Percentiles rank a stretch among this genome's conserved stretches.
These are phyloP conservation scores for Neria commutata DNA, from an alignment of 2,888 invertebrate genomes.

Conservation along the genomic window DNA sequence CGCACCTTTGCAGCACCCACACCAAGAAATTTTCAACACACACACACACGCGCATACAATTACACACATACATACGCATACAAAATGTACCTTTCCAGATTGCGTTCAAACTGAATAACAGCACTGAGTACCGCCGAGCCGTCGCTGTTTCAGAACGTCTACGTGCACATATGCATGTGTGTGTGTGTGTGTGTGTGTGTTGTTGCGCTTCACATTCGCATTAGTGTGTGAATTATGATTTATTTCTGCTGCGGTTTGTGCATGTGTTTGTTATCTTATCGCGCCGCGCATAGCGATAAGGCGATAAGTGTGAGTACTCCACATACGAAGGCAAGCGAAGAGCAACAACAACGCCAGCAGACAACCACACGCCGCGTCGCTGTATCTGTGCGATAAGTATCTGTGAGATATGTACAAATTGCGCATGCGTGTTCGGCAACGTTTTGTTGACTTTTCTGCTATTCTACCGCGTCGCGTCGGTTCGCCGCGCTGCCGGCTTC, in stretches of 20 bases:
- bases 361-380: slow-evolving; percentile 21
- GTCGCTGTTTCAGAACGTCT: slow-evolving; percentile 7
- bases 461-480: slow-evolving; percentile 12
- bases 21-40: neutral
- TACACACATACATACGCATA: neutral
- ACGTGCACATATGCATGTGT: neutral
- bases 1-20: neutral
- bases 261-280: slow-evolving; percentile 56
- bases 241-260: slow-evolving; percentile 28
- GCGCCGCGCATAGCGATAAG: slow-evolving; percentile 29
- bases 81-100: slow-evolving; percentile 5
- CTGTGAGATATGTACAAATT: slow-evolving; percentile 56
- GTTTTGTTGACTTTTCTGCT: slow-evolving; percentile 18
- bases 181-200: neutral
- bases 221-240: slow-evolving; percentile 39
- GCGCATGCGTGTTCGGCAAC: slow-evolving; percentile 56
- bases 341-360: too few species aligned
- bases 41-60: neutral
- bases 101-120: slow-evolving; percentile 36
- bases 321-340: too few species aligned
- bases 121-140: slow-evolving; percentile 18
- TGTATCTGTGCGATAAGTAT: slow-evolving; percentile 45
- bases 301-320: slow-evolving; percentile 36
- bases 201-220: neutral
- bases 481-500: neutral